These are phyloP conservation scores for Recurvirostra avosetta DNA, from an alignment of 2,113 vertebrate species.

Conservation along the genomic window DNA sequence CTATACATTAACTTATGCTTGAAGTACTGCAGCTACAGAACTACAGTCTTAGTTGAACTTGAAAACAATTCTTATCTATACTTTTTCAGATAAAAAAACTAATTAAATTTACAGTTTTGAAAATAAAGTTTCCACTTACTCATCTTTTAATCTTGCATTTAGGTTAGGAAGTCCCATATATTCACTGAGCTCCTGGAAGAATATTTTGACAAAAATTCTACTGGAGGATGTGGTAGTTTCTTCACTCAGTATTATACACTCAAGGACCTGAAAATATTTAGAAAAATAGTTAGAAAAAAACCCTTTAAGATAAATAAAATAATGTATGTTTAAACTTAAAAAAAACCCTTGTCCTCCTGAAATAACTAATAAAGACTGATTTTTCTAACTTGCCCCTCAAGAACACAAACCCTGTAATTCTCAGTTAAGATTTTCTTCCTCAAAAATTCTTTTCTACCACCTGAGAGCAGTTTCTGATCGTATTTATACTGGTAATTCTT, in stretches of 20 bases:
- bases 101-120: background rate
- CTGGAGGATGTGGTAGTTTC: conserved; percentile 98
- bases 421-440: background rate
- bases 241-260: conserved; percentile 93
- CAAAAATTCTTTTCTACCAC: background rate
- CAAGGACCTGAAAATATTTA: conserved; percentile 83
- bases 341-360: background rate
- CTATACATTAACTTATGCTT: background rate
- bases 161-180: conserved; percentile 97
- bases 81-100: background rate
- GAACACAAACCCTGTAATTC: background rate
- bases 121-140: conserved; percentile 74
- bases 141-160: conserved; percentile 93
- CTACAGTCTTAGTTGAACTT: background rate
- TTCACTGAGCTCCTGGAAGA: conserved; percentile 97
- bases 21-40: background rate
- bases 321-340: too few relatives aligned
- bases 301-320: background rate
- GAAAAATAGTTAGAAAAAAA: background rate
- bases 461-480: background rate
- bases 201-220: conserved; percentile 98
- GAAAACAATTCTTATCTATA: background rate
- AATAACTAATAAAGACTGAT: background rate
- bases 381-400: background rate
- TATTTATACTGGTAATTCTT: background rate